Percentiles rank a stretch among this genome's conserved stretches.
Evolutionary conservation across 2,113 vertebrate genomes (phyloP).

Genomic region (Macroglossus sobrinus): DNA sequence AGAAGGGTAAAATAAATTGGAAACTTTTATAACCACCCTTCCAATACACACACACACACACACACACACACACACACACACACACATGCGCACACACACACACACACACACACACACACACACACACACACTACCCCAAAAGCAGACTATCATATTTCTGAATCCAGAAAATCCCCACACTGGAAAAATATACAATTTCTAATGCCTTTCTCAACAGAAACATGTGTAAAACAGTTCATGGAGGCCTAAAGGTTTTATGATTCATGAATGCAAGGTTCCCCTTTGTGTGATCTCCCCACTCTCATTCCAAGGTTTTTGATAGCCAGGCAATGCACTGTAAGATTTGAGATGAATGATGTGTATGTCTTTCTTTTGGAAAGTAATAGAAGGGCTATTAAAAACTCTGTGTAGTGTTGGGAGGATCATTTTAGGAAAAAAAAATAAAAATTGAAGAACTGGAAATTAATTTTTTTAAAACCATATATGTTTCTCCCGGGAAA

Average conservation of each 20-base stretch:
- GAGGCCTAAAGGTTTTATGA: neutral
- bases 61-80: neutral
- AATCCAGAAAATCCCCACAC: neutral
- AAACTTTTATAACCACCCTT: neutral
- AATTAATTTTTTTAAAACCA: slow-evolving; percentile 1
- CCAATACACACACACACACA: neutral
- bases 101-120: neutral
- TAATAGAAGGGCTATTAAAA: neutral
- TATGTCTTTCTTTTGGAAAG: neutral
- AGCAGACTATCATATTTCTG: neutral
- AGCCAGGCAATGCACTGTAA: neutral
- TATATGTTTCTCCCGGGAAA: neutral
- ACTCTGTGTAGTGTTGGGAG: neutral
- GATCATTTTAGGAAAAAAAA: neutral
- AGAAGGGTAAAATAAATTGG: neutral
- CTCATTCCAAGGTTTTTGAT: neutral
- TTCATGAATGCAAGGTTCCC: neutral
- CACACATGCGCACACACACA: neutral
- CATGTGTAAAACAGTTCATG: neutral
- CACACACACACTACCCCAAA: neutral
- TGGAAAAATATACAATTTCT: neutral
- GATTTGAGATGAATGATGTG: neutral
- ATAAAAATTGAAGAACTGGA: neutral
- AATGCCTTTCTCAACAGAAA: neutral
- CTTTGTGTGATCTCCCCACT: neutral